These are phyloP conservation scores for Eurypyga helias DNA, from an alignment of 2,113 vertebrate species.

Conservation along the genomic window DNA sequence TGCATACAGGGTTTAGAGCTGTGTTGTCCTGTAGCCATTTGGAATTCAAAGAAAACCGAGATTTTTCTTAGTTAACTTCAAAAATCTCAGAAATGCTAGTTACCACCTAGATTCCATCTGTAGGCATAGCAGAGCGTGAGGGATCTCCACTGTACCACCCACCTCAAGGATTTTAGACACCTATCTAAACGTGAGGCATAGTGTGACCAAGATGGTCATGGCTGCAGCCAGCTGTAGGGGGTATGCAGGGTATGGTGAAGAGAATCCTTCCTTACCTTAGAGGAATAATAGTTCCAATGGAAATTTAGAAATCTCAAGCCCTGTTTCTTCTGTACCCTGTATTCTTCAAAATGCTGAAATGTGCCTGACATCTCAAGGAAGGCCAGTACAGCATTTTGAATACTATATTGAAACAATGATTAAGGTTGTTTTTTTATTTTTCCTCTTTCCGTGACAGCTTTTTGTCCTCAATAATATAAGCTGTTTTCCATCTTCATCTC, in stretches of 20 bases:
- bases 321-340: neutral
- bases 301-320: neutral
- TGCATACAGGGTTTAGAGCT: neutral
- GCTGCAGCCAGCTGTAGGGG: neutral
- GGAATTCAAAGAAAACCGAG: neutral
- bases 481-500: neutral
- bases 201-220: neutral
- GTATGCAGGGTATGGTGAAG: neutral
- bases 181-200: neutral
- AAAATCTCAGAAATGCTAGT: neutral
- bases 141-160: accelerated
- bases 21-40: neutral
- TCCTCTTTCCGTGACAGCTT: neutral
- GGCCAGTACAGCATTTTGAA: neutral
- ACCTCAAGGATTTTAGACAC: neutral
- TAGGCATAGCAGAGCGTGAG: neutral
- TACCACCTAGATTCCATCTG: neutral
- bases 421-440: neutral
- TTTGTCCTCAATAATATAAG: neutral
- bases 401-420: neutral
- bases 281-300: neutral
- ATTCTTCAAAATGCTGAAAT: neutral
- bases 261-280: neutral
- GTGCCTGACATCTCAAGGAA: neutral
- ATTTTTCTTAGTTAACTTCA: neutral